Conservation (phyloP, 1,140 invertebrate species). For the Hyphantria cunea region DNA sequence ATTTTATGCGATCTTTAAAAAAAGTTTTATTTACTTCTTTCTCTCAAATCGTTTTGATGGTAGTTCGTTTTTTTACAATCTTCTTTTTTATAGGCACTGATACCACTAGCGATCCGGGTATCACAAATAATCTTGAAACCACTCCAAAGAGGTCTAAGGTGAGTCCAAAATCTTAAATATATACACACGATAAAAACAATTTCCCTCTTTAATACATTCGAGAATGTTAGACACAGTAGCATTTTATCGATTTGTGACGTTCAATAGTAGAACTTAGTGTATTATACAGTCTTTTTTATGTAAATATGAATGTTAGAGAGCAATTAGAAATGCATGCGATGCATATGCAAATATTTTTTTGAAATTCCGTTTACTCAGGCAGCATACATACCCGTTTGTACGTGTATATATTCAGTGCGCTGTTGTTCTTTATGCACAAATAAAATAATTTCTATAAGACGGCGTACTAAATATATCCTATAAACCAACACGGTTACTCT, state of each 20-base stretch:
- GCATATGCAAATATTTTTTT: constrained; percentile 35
- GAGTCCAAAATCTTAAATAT: constrained; percentile 24
- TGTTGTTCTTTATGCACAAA: not conserved
- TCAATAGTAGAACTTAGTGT: constrained; percentile 50
- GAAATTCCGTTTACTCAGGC: not conserved
- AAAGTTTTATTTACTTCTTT: too few species aligned
- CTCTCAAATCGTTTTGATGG: too few species aligned
- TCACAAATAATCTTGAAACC: constrained; percentile 70
- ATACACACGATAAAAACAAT: constrained; percentile 1
- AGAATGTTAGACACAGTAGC: constrained; percentile 57
- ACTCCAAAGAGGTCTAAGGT: constrained; percentile 79
- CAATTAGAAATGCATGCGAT: constrained; percentile 49
- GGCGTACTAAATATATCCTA: constrained; percentile 1
- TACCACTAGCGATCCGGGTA: constrained; percentile 68
- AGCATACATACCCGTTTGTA: not conserved
- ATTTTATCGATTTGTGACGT: constrained; percentile 39
- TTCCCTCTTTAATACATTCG: constrained; percentile 33
- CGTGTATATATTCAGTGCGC: constrained; percentile 3
- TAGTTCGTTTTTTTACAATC: too few species aligned
- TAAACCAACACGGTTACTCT: not conserved
- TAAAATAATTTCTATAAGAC: not conserved
- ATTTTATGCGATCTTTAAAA: too few species aligned
- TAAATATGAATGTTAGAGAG: constrained; percentile 65
- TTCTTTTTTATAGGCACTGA: constrained; percentile 70
- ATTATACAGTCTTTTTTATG: constrained; percentile 52